Conservation (phyloP, 2,888 invertebrate genomes). For the Drosophila mercatorum region DNA sequence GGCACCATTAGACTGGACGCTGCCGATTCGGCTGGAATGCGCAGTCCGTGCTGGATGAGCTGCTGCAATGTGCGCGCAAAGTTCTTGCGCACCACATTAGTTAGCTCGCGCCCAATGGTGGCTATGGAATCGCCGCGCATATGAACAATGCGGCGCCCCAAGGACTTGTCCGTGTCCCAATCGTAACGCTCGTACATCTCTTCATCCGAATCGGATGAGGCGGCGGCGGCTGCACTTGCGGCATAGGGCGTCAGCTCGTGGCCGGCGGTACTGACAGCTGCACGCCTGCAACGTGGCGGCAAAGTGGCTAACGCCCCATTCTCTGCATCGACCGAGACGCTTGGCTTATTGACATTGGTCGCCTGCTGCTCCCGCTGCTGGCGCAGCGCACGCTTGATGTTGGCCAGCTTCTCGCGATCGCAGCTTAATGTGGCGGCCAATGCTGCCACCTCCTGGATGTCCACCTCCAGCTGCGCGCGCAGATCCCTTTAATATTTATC, state of each 20-base stretch:
- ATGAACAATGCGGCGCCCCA: constrained; percentile 74
- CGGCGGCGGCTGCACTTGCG: constrained; percentile 81
- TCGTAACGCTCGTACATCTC: constrained; percentile 76
- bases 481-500: constrained; percentile 89
- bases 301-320: constrained; percentile 71
- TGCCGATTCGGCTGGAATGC: constrained; percentile 83
- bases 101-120: constrained; percentile 90
- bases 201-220: constrained; percentile 79
- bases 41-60: constrained; percentile 96
- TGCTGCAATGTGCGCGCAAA: constrained; percentile 95
- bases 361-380: constrained; percentile 53
- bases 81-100: constrained; percentile 95
- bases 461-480: constrained; percentile 93
- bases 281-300: constrained; percentile 65
- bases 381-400: constrained; percentile 75
- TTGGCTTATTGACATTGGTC: constrained; percentile 13
- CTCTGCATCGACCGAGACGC: constrained; percentile 43
- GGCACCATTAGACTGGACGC: constrained; percentile 91
- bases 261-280: constrained; percentile 31
- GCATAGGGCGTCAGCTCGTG: constrained; percentile 73
- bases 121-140: constrained; percentile 82
- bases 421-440: constrained; percentile 82
- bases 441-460: constrained; percentile 84
- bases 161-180: constrained; percentile 80
- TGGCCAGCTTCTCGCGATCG: constrained; percentile 81